Evolutionary conservation across 2,113 vertebrate genomes (phyloP), one percentile per base, ranked within the genome.

Genomic region (Hemicordylus capensis): DNA sequence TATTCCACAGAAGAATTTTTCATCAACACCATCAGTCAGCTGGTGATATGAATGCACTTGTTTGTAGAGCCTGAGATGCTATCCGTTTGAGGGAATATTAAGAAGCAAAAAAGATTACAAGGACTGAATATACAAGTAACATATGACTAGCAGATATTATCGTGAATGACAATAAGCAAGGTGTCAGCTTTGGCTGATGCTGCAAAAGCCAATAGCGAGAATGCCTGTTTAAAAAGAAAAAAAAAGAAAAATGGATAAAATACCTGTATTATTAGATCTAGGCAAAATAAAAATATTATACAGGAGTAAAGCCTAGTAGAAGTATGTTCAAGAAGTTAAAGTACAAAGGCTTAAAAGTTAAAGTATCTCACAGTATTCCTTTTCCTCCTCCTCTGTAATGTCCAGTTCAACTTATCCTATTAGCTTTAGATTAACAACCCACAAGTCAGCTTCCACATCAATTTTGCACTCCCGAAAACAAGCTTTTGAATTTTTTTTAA

Each of bases 1-100:
- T 58, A 11, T 81, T 84, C 86, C 59, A 82, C 19, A 22, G 24
- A 28, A 76, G 74, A 80, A 28, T 11, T 63, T 70, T 73, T 69
- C 86, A 85, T 22, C 3, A 59, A 54, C 61, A 11, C 56, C 17
- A 87, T 84, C 63, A 88, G 63, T 22, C 89, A 76, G 59, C 6
- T 70, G 75, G 14, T 73, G 73, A 88, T 89, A 26, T 82, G 69
- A 75, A 86, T 70, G 4, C n/a, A 44, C 82, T 90, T 86, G 7
- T n/a, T 86, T 42, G 7, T 59, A 56, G 51, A 82, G 34, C 34
- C 59, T 81, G 67, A 77, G 22, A 78, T 67, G 72, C 77, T 37
- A 81, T 81, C 85, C 1, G 2, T 83, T 72, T 78, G 22, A 81
- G 90, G 87, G 85, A 48, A 64, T 1, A 4, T 73, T 76, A 19